Base-by-base conservation (phyloP, 2,113 vertebrate species). In the Urocynchramus pylzowi region DNA sequence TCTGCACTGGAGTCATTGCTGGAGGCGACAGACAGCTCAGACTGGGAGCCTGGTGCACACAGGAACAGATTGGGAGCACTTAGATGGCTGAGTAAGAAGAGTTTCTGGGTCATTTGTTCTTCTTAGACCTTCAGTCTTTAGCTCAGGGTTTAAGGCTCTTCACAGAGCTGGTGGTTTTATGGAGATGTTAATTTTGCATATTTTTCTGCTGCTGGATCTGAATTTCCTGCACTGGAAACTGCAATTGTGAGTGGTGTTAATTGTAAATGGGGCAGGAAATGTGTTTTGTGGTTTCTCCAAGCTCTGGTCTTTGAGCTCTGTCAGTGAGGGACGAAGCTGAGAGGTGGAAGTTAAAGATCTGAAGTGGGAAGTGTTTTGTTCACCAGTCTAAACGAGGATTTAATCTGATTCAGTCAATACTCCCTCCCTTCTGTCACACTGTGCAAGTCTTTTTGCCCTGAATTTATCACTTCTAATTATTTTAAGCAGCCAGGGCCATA, bases 391-490 rank as follows among this genome's bases (percentile, higher is more conserved):
- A 87, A 83, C 33, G 59, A 71, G 52, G 54, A 30, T 91, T 90
- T 92, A 28, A 53, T 81, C 83, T 81, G 85, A 52, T 78, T 35
- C 73, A 64, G 60, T 89, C 90, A 68, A 6, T 90, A 30, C 28
- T 90, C 60, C 50, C 78, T 90, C 75, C 82, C 59, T 49, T 0
- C 2, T 95, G 71, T 93, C 88, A 60, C 61, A 33, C 75, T 28
- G 10, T 61, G 71, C 71, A 50, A 81, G 52, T 88, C 79, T 84
- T 68, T 93, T 84, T 89, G 95, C 76, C 86, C 76, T 93, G 85
- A 87, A 96, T 96, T 96, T 97, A 92, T 68, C 13, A 7, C 47
- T 90, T 73, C 90, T 96, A 88, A 96, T 96, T 95, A 94, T 96
- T 95, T 96, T 96, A 97, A 95, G 83, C 76, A 93, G 60, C 64